Evolutionary conservation across 1,140 invertebrate species (phyloP), one percentile per base, ranked within the genome.

Genomic region (Heterodera schachtii): DNA sequence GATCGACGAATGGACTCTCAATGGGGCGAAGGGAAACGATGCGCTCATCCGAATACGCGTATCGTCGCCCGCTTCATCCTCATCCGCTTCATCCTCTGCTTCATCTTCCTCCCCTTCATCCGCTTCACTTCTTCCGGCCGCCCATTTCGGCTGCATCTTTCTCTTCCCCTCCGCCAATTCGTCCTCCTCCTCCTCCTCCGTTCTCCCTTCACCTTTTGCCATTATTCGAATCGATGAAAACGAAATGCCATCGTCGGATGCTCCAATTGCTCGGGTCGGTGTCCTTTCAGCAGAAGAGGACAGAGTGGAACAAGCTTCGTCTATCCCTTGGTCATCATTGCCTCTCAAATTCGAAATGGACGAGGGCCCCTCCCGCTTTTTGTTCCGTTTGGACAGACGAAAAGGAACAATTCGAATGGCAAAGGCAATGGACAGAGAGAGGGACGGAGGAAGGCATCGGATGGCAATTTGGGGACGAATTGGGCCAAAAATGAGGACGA

Each of bases 391-490:
- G 69, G 57, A 64, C 16, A 19, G 5, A 5, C 69, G 44, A 6
- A 76, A 21, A 19, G 75, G 75, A 19, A 76, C 11, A n/a, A 7
- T 76, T 9, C 43, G 41, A 44, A 9, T 70, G 52, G 67, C 75
- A 70, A 21, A 19, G n/a, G 52, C 75, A 47, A 13, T 76, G 75
- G 75, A 76, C 75, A 76, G 75, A 49, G 75, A 76, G 46, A 76
- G 46, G 47, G 75, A 70, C 75, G 52, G 75, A 11, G 8, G 13
- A 76, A n/a, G 41, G 67, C 41, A 49, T 44, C 41, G 52, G 3
- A 7, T 64, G 57, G 19, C 75, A 43, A 70, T 76, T 70, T 44
- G 57, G 75, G 46, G 13, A 19, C 71, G 46, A n/a, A 19, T 5
- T 19, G 71, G 52, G 11, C 1, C 5, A 5, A 49, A 57, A 69